These are phyloP conservation scores for Microcebus griseorufus DNA, from an alignment of 2,113 vertebrate species.

Conservation along the genomic window DNA sequence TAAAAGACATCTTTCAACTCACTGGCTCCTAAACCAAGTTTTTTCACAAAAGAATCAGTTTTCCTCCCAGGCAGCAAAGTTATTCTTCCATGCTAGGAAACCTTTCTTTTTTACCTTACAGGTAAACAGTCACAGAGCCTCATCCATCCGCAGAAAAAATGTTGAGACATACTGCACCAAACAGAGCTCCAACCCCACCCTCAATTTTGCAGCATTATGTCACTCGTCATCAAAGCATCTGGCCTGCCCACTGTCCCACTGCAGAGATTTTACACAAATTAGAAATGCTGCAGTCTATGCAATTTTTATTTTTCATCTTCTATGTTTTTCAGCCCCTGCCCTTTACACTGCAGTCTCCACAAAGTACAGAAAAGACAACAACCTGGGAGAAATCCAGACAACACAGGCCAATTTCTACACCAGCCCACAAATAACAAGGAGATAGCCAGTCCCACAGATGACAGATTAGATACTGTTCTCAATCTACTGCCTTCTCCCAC, in stretches of 20 bases:
- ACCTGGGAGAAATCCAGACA: slow-evolving; percentile 22
- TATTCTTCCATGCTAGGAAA: slow-evolving; percentile 41
- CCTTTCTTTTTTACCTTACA: slow-evolving; percentile 8
- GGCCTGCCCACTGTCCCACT: not conserved
- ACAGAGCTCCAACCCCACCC: slow-evolving; percentile 3
- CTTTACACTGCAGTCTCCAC: not conserved
- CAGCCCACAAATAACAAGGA: slow-evolving; percentile 6
- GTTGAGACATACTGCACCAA: slow-evolving; percentile 41
- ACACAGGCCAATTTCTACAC: slow-evolving; percentile 14
- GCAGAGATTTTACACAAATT: slow-evolving; percentile 40
- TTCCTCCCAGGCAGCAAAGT: slow-evolving; percentile 15
- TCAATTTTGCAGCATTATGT: slow-evolving; percentile 52
- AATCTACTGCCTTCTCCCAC: not conserved
- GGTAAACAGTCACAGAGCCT: not conserved
- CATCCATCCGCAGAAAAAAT: slow-evolving; percentile 25
- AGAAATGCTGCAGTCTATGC: slow-evolving; percentile 30
- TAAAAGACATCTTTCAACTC: slow-evolving; percentile 47
- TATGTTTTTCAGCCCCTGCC: not conserved
- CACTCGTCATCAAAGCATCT: slow-evolving; percentile 37
- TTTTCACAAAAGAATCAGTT: slow-evolving; percentile 31
- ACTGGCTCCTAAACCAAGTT: slow-evolving; percentile 13
- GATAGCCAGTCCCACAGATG: not conserved
- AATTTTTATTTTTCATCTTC: slow-evolving; percentile 31
- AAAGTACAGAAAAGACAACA: slow-evolving; percentile 19
- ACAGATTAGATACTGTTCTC: not conserved